phyloP scores from a whole-genome alignment of 2,797 vertebrate species.

The Typhlichthys eigenmanni region DNA sequence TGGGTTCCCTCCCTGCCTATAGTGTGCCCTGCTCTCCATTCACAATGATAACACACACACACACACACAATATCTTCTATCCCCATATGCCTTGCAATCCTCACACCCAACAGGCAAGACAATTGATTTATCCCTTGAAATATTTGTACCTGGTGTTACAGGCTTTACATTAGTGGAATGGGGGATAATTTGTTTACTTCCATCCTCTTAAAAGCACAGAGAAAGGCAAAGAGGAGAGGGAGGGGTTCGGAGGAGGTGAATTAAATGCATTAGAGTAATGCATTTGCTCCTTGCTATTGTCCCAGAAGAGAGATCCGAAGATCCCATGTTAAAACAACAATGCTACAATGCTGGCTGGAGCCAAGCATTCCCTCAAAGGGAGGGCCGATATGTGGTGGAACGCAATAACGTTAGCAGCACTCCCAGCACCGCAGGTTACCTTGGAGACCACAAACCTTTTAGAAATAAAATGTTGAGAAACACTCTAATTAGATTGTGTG shows the following conservation, averaged over 20 bases:
- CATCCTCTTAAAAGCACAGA: conserved; percentile 27
- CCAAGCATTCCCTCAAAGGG: conserved; percentile 1
- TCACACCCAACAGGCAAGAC: conserved; percentile 10
- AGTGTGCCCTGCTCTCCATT: neutral
- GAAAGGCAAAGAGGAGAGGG: conserved; percentile 18
- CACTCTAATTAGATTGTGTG: too few relatives aligned
- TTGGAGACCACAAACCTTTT: neutral
- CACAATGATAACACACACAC: neutral
- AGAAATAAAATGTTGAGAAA: neutral
- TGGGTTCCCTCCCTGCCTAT: neutral
- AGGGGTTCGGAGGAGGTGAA: neutral
- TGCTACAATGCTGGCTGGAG: neutral
- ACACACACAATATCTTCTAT: neutral
- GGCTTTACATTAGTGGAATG: conserved; percentile 36
- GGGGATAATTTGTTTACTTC: conserved; percentile 65
- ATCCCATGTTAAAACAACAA: conserved; percentile 2
- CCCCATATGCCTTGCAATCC: neutral
- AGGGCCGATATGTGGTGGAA: neutral
- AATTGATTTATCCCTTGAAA: conserved; percentile 43
- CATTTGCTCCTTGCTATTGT: conserved; percentile 46
- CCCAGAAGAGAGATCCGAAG: conserved; percentile 19
- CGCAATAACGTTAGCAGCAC: neutral
- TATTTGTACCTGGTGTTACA: conserved; percentile 39
- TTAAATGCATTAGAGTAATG: conserved; percentile 60
- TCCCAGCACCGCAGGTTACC: neutral